These are phyloP conservation scores for Eutrigla gurnardus DNA, from an alignment of 2,797 vertebrate genomes.

Conservation along the genomic window DNA sequence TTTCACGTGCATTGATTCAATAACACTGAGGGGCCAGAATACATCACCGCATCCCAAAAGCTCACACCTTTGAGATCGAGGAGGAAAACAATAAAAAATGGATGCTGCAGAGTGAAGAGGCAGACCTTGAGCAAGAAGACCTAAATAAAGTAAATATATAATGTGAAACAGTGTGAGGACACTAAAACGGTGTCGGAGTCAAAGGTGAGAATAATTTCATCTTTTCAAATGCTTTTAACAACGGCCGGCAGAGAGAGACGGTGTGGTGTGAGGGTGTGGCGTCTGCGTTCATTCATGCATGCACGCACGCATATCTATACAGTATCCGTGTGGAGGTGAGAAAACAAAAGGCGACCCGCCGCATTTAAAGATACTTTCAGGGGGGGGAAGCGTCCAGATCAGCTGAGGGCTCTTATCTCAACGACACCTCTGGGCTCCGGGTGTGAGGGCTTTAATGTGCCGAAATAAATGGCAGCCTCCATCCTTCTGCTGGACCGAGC, in stretches of 20 bases:
- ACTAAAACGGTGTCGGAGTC: constrained; percentile 79
- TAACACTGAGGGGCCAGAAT: constrained; percentile 44
- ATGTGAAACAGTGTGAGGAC: constrained; percentile 77
- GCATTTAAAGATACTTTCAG: constrained; percentile 70
- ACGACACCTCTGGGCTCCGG: constrained; percentile 62
- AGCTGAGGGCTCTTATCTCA: constrained; percentile 76
- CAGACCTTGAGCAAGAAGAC: constrained; percentile 56
- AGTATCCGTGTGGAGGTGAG: constrained; percentile 71
- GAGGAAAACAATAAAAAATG: constrained; percentile 76
- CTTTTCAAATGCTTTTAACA: constrained; percentile 83
- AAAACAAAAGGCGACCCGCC: constrained; percentile 75
- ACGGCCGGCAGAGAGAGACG: constrained; percentile 49
- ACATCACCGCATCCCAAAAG: constrained; percentile 45
- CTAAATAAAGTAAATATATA: constrained; percentile 81
- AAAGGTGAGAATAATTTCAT: constrained; percentile 77
- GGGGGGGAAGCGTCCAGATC: constrained; percentile 53
- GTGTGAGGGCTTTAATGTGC: constrained; percentile 69
- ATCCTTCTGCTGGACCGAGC: constrained; percentile 39
- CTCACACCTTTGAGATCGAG: constrained; percentile 68
- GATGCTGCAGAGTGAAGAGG: constrained; percentile 68
- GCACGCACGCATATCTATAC: constrained; percentile 39
- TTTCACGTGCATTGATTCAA: constrained; percentile 37
- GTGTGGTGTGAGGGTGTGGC: constrained; percentile 45
- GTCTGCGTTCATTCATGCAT: constrained; percentile 47
- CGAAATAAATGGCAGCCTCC: constrained; percentile 60